These are phyloP conservation scores for Carassius gibelio DNA, from an alignment of 2,113 vertebrate species.

Conservation along the genomic window DNA sequence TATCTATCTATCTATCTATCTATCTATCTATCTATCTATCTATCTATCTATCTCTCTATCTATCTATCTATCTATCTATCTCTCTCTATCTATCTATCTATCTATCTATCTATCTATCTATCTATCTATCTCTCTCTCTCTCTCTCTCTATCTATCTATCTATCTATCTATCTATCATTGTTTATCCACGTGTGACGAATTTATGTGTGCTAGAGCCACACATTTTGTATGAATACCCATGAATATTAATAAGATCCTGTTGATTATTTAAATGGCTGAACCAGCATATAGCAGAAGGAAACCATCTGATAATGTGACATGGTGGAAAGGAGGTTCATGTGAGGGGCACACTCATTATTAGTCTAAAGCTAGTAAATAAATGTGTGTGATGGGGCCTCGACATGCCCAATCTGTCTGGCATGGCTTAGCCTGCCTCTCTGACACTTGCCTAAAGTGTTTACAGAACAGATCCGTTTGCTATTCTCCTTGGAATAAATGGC, in stretches of 20 bases:
- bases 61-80: too few relatives aligned
- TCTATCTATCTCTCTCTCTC: too few relatives aligned
- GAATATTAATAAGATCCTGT: constrained; percentile 20
- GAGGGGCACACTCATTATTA: constrained; percentile 16
- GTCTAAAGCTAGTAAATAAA: constrained; percentile 5
- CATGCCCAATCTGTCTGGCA: constrained; percentile 18
- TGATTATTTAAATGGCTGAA: constrained; percentile 14
- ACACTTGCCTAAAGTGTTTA: constrained; percentile 32
- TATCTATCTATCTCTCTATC: too few relatives aligned
- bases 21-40: too few relatives aligned
- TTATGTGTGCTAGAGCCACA: background rate
- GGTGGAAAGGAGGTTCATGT: background rate
- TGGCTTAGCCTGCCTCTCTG: constrained; percentile 23
- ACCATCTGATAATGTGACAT: constrained; percentile 9
- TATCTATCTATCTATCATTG: background rate
- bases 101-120: too few relatives aligned
- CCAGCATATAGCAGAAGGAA: constrained; percentile 16
- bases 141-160: background rate
- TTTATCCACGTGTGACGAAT: background rate
- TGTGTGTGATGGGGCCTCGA: constrained; percentile 25
- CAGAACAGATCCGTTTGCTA: constrained; percentile 22
- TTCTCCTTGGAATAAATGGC: constrained; percentile 17
- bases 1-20: too few relatives aligned
- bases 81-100: too few relatives aligned
- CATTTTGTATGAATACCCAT: background rate